Base-by-base conservation (phyloP, 2,888 invertebrate species). In the Pteria penguin region DNA sequence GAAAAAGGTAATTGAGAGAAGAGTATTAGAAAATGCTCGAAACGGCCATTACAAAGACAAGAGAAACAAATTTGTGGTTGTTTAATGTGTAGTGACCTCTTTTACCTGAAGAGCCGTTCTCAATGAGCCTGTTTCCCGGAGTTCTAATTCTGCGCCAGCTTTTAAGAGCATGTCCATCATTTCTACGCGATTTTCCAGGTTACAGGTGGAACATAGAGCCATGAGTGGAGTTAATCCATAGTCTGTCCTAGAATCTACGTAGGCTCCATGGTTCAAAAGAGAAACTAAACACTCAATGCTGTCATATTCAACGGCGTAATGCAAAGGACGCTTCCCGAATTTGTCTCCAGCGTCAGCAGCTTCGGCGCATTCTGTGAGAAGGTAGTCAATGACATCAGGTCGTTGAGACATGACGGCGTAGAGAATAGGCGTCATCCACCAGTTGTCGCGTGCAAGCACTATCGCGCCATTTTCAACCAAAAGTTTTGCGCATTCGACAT, bases 401-500 rank as follows among this genome's bases (percentile, higher is more conserved):
- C 84, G 83, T 68, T 87, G 82, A 4, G 83, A 80, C 2, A 79
- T 68, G 4, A 88, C 82, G 65, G 86, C 84, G 60, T 86, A 85
- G 85, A 88, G 86, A 26, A 91, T 81, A 0, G 91, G 90, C 1
- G 89, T 87, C 77, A 88, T 89, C 11, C 88, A 85, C 90, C 89
- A 90, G 8, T 84, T 84, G 76, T 89, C 91, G 31, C 84, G 82
- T 2, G 84, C 80, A 31, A 84, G 80, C 4, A 86, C 73, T 54
- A 80, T 75, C 11, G 88, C 87, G 8, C 87, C 87, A 33, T 78
- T 78, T 1, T 88, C 82, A n/a, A 88, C 70, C 33, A 90, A 61
- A 0, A 84, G 62, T 63, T 84, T 84, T 22, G 82, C 87, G 72
- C 88, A 89, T 14, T 86, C 86, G 3, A 79, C 66, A 14, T 84